Base-by-base conservation (phyloP, 2,797 vertebrate species). In the Phrynocephalus forsythii region DNA sequence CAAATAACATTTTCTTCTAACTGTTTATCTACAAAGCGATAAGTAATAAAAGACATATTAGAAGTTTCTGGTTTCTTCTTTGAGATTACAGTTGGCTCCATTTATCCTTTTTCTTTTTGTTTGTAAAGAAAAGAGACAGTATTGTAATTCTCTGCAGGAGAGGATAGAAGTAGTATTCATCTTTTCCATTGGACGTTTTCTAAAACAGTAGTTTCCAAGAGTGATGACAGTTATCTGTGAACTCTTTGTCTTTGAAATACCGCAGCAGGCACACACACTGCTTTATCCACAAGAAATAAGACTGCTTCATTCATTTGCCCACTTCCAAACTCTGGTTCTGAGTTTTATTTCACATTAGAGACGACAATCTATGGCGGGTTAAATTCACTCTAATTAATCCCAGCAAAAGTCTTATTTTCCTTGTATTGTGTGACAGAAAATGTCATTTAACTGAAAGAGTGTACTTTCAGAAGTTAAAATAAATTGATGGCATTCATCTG, bases 391-490 rank as follows among this genome's bases (percentile, higher is more conserved):
- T 91, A 93, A 94, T 96, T 93, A 89, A 94, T 95, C 92, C 94
- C 88, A 88, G 85, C 90, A 87, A 72, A 94, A 87, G 89, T 69
- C 85, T 72, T 86, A 69, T 89, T 93, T 93, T 89, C 92, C 90
- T 92, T 90, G 87, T 88, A 79, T 89, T 91, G 88, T 92, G 79
- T 92, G 86, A 92, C 85, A 86, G 91, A 95, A 93, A 93, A 95
- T 91, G 93, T 91, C 93, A 88, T 93, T 88, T 50, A 85, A 82
- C 80, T 95, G 90, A 95, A 96, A 95, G 91, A 87, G 88, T 93
- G 90, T 94, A 92, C 95, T 95, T 95, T 93, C 94, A 94, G 95
- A 95, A 96, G 96, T 96, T 94, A 96, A 95, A 95, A 97, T 96
- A 94, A 95, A 96, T 94, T 94, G 91, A 91, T 94, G 60, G 95